Percentiles rank a stretch among this genome's conserved stretches.
These are phyloP conservation scores for Linnaemya tessellans DNA, from an alignment of 2,888 invertebrate species.

Conservation along the genomic window DNA sequence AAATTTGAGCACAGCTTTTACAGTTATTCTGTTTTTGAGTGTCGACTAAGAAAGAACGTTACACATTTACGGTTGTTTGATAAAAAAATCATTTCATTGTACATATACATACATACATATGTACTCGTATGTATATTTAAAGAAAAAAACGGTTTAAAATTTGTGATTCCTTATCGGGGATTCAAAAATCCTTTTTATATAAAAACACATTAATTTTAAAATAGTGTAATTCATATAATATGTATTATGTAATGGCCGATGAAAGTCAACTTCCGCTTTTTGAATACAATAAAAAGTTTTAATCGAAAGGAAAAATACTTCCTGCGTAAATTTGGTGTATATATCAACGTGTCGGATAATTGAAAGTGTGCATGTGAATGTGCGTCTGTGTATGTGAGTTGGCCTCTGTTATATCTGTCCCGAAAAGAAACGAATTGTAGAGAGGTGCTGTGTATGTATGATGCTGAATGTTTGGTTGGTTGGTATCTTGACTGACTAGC, in stretches of 20 bases:
- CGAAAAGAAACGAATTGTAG: slow-evolving; percentile 64
- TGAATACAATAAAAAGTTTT: slow-evolving; percentile 41
- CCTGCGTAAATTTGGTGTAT: slow-evolving; percentile 69
- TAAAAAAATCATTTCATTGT: slow-evolving; percentile 33
- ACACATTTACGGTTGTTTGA: slow-evolving; percentile 60
- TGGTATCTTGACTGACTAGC: slow-evolving; percentile 37
- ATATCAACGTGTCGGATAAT: slow-evolving; percentile 70
- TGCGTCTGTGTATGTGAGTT: slow-evolving; percentile 37
- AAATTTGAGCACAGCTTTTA: slow-evolving; percentile 69
- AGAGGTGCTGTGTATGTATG: slow-evolving; percentile 51
- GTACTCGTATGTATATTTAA: background rate
- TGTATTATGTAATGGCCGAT: slow-evolving; percentile 19
- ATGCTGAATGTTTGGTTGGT: slow-evolving; percentile 24
- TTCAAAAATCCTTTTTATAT: slow-evolving; percentile 34
- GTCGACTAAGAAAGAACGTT: slow-evolving; percentile 80
- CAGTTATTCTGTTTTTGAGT: slow-evolving; percentile 81
- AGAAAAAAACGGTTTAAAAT: slow-evolving; percentile 26
- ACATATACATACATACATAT: too few species aligned
- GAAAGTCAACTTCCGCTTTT: slow-evolving; percentile 41
- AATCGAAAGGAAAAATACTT: slow-evolving; percentile 51
- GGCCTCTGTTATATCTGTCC: slow-evolving; percentile 61
- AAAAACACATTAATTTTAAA: slow-evolving; percentile 7
- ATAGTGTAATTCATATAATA: slow-evolving; percentile 14
- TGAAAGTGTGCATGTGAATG: slow-evolving; percentile 58
- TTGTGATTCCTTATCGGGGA: slow-evolving; percentile 53